phyloP scores from a whole-genome alignment of 2,888 invertebrate genomes.

The Chesias legatella region DNA sequence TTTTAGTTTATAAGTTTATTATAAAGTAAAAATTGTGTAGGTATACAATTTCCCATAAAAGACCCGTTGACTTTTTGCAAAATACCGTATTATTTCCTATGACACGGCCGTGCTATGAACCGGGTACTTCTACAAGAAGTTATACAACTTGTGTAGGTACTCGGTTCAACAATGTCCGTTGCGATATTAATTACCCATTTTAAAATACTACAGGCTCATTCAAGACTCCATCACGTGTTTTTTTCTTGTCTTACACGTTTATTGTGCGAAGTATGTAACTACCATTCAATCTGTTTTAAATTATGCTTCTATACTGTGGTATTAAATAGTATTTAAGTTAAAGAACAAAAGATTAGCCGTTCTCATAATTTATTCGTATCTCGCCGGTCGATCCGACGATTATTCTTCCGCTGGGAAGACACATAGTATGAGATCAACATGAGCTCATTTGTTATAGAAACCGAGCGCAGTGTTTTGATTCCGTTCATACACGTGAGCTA shows the following conservation, averaged over 20 bases:
- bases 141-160: too few species aligned
- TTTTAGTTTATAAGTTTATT: too few species aligned
- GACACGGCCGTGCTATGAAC: too few species aligned
- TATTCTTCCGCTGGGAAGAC: conserved; percentile 6
- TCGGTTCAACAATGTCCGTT: too few species aligned
- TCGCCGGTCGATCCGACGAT: conserved; percentile 14
- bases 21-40: too few species aligned
- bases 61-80: too few species aligned
- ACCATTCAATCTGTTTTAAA: conserved; percentile 1
- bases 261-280: too few species aligned
- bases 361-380: conserved; percentile 24
- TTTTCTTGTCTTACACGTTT: too few species aligned
- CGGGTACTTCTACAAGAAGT: too few species aligned
- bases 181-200: too few species aligned
- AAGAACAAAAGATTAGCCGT: conserved; percentile 26
- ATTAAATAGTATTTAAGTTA: conserved; percentile 19
- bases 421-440: conserved; percentile 3
- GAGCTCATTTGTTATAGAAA: not conserved
- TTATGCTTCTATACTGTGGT: conserved; percentile 14
- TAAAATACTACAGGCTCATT: not conserved
- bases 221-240: not conserved
- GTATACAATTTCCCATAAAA: too few species aligned
- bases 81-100: too few species aligned
- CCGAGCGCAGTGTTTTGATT: conserved; percentile 2
- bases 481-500: not conserved